These are phyloP conservation scores for Spodoptera littoralis DNA, from an alignment of 2,888 invertebrate species.

Conservation along the genomic window DNA sequence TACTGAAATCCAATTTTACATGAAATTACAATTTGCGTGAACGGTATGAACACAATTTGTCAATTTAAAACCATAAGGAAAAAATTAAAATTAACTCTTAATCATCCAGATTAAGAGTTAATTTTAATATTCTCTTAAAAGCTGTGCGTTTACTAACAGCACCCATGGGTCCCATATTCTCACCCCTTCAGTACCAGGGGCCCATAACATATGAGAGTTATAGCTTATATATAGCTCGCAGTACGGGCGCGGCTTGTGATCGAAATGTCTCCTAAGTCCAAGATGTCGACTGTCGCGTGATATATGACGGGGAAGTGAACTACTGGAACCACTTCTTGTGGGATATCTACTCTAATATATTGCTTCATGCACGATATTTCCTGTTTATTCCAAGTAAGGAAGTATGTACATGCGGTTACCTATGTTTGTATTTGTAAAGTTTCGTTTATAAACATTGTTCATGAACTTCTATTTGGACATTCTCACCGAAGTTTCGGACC, in stretches of 20 bases:
- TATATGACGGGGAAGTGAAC: conserved; percentile 11
- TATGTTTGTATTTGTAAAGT: no score
- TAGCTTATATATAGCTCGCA: conserved; percentile 24
- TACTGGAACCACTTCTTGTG: conserved; percentile 1
- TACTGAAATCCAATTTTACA: no score
- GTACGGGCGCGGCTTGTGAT: conserved; percentile 16
- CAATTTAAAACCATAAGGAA: not conserved
- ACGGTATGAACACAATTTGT: not conserved
- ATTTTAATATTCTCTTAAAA: not conserved
- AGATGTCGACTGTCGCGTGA: conserved; percentile 7
- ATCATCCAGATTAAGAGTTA: no score
- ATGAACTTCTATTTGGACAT: no score
- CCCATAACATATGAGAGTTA: conserved; percentile 8
- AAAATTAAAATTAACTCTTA: no score
- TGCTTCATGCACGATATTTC: no score
- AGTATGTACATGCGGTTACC: no score
- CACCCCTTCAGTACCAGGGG: conserved; percentile 1
- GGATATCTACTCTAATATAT: not conserved
- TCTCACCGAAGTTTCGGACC: no score
- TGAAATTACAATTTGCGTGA: no score
- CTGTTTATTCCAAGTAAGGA: no score
- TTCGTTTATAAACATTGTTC: no score
- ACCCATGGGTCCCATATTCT: conserved; percentile 14
- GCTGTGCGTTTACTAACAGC: not conserved
- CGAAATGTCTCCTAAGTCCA: conserved; percentile 11